phyloP scores from a whole-genome alignment of 1,140 invertebrate genomes.

The Hydropsyche tenuis region DNA sequence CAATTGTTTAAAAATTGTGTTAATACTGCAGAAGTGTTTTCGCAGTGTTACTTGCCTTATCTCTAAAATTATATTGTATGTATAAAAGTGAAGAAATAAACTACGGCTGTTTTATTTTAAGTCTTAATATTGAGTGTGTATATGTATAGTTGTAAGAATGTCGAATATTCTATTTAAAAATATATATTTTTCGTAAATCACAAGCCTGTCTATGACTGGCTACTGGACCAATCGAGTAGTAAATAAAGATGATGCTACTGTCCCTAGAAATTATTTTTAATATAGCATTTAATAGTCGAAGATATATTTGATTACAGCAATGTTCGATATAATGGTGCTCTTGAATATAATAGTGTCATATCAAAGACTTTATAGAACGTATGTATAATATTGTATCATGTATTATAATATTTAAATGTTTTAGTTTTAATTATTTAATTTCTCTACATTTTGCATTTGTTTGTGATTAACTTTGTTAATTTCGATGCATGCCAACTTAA shows the following conservation, averaged over 20 bases:
- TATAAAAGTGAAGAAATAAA: constrained; percentile 21
- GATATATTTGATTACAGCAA: constrained; percentile 38
- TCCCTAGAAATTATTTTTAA: constrained; percentile 39
- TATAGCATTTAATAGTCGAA: constrained; percentile 24
- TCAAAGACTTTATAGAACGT: constrained; percentile 45
- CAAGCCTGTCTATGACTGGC: constrained; percentile 19
- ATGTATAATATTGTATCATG: constrained; percentile 7
- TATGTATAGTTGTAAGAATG: constrained; percentile 33
- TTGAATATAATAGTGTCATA: constrained; percentile 49
- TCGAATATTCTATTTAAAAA: constrained; percentile 20
- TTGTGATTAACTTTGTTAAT: constrained; percentile 20
- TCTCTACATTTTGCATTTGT: constrained; percentile 10
- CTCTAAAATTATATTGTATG: constrained; percentile 32
- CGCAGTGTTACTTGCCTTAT: constrained; percentile 47
- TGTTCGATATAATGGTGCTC: constrained; percentile 48
- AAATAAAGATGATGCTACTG: constrained; percentile 41
- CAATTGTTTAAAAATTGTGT: constrained; percentile 21
- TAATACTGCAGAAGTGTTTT: constrained; percentile 11
- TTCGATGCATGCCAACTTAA: constrained; percentile 27
- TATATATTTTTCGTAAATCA: constrained; percentile 45
- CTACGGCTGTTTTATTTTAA: constrained; percentile 14
- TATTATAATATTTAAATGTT: constrained; percentile 28
- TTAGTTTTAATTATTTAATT: constrained; percentile 32
- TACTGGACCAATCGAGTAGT: constrained; percentile 45
- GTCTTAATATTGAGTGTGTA: constrained; percentile 32